Conservation (phyloP, 37 sponge, comb jelly and placozoan species). For the Cliona cf. orientalis region DNA sequence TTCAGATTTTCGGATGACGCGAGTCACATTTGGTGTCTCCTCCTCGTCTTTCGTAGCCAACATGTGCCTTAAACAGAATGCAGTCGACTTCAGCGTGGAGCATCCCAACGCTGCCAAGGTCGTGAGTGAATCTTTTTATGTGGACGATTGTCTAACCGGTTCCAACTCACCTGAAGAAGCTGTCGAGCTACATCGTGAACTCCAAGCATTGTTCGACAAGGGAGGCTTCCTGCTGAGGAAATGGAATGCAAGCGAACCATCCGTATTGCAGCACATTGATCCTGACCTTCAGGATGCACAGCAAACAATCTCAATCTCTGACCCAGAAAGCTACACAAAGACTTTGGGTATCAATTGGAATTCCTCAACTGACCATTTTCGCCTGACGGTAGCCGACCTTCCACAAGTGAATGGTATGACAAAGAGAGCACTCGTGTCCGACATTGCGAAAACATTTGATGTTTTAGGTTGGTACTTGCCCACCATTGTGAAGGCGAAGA, state of each 20-base stretch:
- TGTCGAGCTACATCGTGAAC: not conserved
- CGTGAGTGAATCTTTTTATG: too few relatives aligned
- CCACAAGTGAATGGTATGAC: constrained; percentile 9
- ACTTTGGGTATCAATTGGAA: constrained; percentile 34
- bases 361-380: constrained; percentile 10
- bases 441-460: constrained; percentile 23
- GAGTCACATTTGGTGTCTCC: constrained; percentile 38
- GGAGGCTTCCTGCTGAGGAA: too few relatives aligned
- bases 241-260: too few relatives aligned
- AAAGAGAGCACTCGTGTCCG: too few relatives aligned
- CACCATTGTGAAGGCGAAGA: constrained; percentile 23
- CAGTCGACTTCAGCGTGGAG: too few relatives aligned
- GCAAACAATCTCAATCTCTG: not conserved
- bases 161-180: constrained; percentile 11
- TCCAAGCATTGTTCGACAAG: not conserved
- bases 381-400: constrained; percentile 10
- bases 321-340: constrained; percentile 6
- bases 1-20: constrained; percentile 34
- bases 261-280: constrained; percentile 10
- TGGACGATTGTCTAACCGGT: too few relatives aligned
- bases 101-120: too few relatives aligned
- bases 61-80: constrained; percentile 47
- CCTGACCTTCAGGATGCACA: constrained; percentile 11
- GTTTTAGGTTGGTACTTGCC: constrained; percentile 34
- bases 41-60: constrained; percentile 38